A percentile compares a stretch with the other conserved stretches of the same genome.
These are phyloP conservation scores for Carassius gibelio DNA, from an alignment of 2,113 vertebrate genomes.

Conservation along the genomic window DNA sequence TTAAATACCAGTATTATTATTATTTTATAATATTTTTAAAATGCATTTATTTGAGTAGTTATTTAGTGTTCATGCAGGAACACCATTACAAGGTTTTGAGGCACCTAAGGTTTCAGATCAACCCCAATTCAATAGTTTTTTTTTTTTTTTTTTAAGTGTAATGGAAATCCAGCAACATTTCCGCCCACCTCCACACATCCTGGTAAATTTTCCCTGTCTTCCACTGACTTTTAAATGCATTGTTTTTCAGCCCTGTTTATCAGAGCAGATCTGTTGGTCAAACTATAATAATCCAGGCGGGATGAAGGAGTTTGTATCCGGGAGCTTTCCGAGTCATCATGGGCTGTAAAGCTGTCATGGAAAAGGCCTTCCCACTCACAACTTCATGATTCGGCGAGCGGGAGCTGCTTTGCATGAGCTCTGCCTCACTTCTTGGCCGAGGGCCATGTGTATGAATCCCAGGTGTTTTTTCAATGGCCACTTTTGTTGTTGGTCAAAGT, in stretches of 20 bases:
- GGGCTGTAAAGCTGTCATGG: constrained; percentile 21
- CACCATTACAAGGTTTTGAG: not conserved
- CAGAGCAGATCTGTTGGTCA: not conserved
- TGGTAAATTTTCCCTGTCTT: constrained; percentile 26
- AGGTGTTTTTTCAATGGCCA: not conserved
- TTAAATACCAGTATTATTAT: too few relatives aligned
- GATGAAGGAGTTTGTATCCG: constrained; percentile 7
- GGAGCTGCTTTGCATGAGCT: constrained; percentile 27
- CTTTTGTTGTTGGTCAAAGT: constrained; percentile 25
- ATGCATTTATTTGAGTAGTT: too few relatives aligned
- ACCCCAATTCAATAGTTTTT: too few relatives aligned
- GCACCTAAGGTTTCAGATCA: not conserved
- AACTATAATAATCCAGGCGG: not conserved
- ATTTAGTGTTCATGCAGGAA: not conserved
- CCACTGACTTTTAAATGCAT: constrained; percentile 24
- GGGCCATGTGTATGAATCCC: not conserved
- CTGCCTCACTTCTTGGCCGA: not conserved
- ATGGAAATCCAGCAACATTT: constrained; percentile 7
- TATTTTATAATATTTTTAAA: too few relatives aligned
- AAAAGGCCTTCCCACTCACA: not conserved
- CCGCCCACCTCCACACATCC: not conserved
- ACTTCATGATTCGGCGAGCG: not conserved
- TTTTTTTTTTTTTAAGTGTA: not conserved
- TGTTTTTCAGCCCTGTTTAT: constrained; percentile 11
- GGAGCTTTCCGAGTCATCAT: constrained; percentile 3